Evolutionary conservation across 2,113 vertebrate genomes (phyloP).

Genomic region (Crotalus tigris): DNA sequence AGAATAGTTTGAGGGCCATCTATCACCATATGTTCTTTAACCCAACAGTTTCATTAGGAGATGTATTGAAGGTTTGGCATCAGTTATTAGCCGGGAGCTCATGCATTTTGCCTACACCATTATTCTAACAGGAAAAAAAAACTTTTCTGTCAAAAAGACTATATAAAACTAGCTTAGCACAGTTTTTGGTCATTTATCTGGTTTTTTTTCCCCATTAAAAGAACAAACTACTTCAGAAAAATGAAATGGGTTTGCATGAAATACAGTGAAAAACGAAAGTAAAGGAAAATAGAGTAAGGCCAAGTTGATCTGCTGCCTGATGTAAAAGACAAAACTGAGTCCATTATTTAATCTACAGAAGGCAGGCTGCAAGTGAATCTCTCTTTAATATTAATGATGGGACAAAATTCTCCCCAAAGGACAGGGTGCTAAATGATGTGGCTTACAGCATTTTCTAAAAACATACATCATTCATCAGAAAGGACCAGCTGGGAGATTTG

Average conservation of each 20-base stretch:
- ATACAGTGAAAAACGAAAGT: not conserved
- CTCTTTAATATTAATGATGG: not conserved
- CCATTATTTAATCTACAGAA: not conserved
- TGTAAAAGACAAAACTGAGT: not conserved
- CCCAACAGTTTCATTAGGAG: conserved; percentile 13
- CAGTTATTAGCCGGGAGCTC: conserved; percentile 8
- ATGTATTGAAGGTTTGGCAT: conserved; percentile 12
- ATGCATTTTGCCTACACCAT: not conserved
- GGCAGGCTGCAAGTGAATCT: not conserved
- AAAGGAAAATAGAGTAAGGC: not conserved
- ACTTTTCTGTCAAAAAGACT: not conserved
- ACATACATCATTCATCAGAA: not conserved
- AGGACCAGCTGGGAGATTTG: not conserved
- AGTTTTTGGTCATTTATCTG: not conserved
- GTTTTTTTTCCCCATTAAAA: not conserved
- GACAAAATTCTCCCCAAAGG: not conserved
- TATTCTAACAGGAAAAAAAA: conserved; percentile 23
- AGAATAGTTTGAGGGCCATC: conserved; percentile 7
- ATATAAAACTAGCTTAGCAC: not conserved
- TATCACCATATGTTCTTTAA: conserved; percentile 1
- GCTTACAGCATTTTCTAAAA: not conserved
- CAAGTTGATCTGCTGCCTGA: not conserved
- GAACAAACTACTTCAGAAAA: rapidly evolving
- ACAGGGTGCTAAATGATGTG: not conserved
- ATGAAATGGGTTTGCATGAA: not conserved